These are phyloP conservation scores for Hirundo rustica DNA, from an alignment of 2,797 vertebrate species.

Conservation along the genomic window DNA sequence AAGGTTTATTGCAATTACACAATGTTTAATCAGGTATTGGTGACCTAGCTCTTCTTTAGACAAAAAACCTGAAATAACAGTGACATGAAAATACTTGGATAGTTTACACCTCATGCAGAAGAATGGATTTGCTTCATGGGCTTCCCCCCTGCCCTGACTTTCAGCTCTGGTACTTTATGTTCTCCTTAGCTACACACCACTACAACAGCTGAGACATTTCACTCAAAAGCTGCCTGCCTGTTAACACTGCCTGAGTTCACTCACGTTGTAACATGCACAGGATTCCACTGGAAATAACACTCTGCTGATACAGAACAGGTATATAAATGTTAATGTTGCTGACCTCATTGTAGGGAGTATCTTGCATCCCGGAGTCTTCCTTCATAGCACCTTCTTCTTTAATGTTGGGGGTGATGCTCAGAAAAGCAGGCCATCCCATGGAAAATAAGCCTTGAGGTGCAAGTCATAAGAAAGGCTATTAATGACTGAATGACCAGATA, in stretches of 20 bases:
- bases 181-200: neutral
- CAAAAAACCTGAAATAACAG: neutral
- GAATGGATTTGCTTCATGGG: neutral
- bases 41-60: neutral
- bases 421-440: conserved; percentile 97
- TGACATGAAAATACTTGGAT: neutral
- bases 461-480: conserved; percentile 14
- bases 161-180: neutral
- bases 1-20: neutral
- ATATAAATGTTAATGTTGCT: neutral
- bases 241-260: neutral
- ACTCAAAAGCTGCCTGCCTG: neutral
- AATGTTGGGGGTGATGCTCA: conserved; percentile 95
- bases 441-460: conserved; percentile 87
- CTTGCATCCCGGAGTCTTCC: conserved; percentile 95
- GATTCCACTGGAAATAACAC: neutral
- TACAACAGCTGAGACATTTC: neutral
- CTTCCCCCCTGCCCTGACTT: neutral
- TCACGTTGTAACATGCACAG: neutral
- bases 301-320: neutral
- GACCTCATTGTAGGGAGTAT: conserved; percentile 97
- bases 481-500: neutral
- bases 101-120: neutral
- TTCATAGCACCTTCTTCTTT: conserved; percentile 99
- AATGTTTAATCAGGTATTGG: neutral